These are phyloP conservation scores for Prenolepis imparis DNA, from an alignment of 2,888 invertebrate species.

Conservation along the genomic window DNA sequence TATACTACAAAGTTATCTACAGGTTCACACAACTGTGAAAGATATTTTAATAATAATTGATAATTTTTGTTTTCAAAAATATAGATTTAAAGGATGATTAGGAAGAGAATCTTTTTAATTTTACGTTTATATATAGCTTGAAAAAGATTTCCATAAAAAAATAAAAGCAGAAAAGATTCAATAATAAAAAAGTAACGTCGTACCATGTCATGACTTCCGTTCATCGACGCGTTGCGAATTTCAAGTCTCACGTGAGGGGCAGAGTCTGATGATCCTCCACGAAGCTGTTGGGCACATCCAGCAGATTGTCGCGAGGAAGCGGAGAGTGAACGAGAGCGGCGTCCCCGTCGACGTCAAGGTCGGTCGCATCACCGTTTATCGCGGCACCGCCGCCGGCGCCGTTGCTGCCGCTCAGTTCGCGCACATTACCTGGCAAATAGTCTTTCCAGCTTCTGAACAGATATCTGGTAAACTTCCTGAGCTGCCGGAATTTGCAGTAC, in stretches of 20 bases:
- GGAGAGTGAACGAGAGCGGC: conserved; percentile 68
- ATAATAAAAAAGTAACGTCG: neutral
- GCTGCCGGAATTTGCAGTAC: conserved; percentile 96
- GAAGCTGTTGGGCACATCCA: conserved; percentile 75
- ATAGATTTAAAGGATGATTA: neutral
- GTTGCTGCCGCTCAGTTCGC: conserved; percentile 78
- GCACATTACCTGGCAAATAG: conserved; percentile 93
- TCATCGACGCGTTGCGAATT: neutral
- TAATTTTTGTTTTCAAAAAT: neutral
- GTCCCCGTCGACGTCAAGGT: conserved; percentile 76
- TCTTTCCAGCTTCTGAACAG: conserved; percentile 97
- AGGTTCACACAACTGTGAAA: neutral
- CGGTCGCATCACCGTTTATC: conserved; percentile 73
- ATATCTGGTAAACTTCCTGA: conserved; percentile 96
- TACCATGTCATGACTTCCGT: conserved; percentile 1
- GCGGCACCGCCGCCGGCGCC: conserved; percentile 46
- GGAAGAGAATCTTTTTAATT: neutral
- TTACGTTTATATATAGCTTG: neutral
- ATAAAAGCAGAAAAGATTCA: neutral
- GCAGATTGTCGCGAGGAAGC: conserved; percentile 69
- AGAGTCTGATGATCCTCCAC: conserved; percentile 81
- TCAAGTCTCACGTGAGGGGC: conserved; percentile 77
- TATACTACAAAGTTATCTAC: neutral
- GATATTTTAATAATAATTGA: neutral
- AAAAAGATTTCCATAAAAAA: neutral